Evolutionary conservation across 2,113 vertebrate species (phyloP).

Genomic region (Alouatta palliata): DNA sequence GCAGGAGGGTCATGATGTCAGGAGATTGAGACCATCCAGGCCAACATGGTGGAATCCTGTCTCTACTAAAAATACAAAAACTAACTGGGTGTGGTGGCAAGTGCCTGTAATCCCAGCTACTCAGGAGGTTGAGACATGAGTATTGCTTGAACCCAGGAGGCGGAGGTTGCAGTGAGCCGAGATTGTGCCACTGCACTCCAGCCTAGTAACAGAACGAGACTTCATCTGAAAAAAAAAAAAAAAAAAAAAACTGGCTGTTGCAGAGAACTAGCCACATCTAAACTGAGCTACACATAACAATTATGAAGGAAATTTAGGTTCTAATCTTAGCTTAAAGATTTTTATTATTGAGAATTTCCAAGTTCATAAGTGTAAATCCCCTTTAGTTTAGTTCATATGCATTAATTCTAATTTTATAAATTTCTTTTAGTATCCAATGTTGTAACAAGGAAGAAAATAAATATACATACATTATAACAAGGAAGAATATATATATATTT

Average conservation of each 20-base stretch:
- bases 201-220: no score
- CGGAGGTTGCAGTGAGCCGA: no score
- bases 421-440: not conserved
- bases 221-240: no score
- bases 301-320: not conserved
- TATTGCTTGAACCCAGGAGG: no score
- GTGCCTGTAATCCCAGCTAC: no score
- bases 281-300: not conserved
- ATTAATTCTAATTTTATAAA: not conserved
- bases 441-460: not conserved
- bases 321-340: not conserved
- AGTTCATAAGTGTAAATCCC: not conserved
- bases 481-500: not conserved
- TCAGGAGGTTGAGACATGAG: no score
- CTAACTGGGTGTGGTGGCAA: no score
- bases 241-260: not conserved
- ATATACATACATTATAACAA: not conserved
- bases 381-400: not conserved
- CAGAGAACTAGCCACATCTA: not conserved
- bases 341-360: not conserved
- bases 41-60: no score
- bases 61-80: no score
- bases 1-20: no score
- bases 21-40: no score
- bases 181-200: no score